Evolutionary conservation across 2,113 vertebrate genomes (phyloP), one percentile per base, ranked within the genome.

Genomic region (Otocyon megalotis): DNA sequence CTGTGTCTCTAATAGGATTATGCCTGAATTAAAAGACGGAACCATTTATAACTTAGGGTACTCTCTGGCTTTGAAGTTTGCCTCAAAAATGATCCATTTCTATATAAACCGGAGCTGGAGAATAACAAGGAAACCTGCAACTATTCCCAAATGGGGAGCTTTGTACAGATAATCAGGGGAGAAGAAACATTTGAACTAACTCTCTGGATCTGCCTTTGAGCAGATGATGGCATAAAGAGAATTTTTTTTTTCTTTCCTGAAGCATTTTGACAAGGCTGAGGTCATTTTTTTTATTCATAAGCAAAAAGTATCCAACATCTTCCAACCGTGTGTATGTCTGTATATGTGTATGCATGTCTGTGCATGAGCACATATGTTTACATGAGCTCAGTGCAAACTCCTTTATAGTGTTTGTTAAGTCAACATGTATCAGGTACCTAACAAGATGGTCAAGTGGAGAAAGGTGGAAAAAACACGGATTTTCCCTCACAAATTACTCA

Each of bases 1-100:
- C 98, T 98, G 96, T 97, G 98, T 98, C 98, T 99, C 98, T 99
- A 99, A 99, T 98, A 98, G 98, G 98, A 99, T 99, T 99, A 99
- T 95, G 96, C 97, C 95, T 98, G 98, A 99, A 98, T 99, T 98
- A 98, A 99, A 98, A 97, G 98, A 98, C 90, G 8, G 98, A 98
- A 97, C 98, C 98, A 98, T 98, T 98, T 99, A 98, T 98, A 98
- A 99, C 98, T 98, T 92, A 98, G 97, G 98, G 98, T 96, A 97
- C 97, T 98, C 97, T 98, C 96, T 84, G 90, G 98, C 98, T 99
- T 99, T 99, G 98, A 99, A 98, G 98, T 98, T 96, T 97, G 97
- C 95, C 98, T 98, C 98, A 88, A 96, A 98, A 98, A 98, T 97
- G 97, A 98, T 99, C 96, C 98, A 97, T 97, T 98, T 98, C 98